Base-by-base conservation (phyloP, 2,113 vertebrate species). In the Climacteris rufus region DNA sequence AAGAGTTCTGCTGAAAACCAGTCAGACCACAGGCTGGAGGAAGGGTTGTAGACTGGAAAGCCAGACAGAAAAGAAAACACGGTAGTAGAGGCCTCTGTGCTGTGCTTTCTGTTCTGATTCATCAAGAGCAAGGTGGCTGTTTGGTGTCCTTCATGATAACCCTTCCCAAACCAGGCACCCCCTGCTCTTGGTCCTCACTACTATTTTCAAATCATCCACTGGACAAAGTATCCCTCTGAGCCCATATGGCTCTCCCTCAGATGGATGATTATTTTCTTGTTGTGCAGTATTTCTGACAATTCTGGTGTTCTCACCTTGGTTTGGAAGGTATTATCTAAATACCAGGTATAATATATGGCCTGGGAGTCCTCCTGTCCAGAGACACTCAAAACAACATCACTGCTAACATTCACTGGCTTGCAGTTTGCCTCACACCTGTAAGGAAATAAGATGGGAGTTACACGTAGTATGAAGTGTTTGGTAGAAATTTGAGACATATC, bases 361-460 rank as follows among this genome's bases (percentile, higher is more conserved):
- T 90, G 39, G 37, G 78, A 61, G 31, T 70, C 89, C 7, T 96
- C 68, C 53, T 52, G 93, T 91, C 69, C 39, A 27, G 96, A 92
- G 80, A 97, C 97, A 10, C 68, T 95, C 76, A 98, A 83, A 74
- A 88, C 65, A 20, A 97, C 31, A 0, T 97, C 96, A 22, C 95
- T 65, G 4, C 90, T 77, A 3, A 81, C 7, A 13, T 97, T 95
- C 54, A 97, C 86, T 33, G 96, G 97, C 19, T 86, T 87, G 59
- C 98, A 98, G 92, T 98, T 98, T 68, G 47, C 83, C 49, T 98
- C 94, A 81, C 98, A 98, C 61, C 98, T 98, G 88, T 37, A 91
- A 96, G n/a, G 52, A 77, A 89, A 4, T 17, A 56, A 66, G 24
- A 54, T 4, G 7, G 14, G 12, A 31, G 24, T 91, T 89, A 87